phyloP scores from a whole-genome alignment of 2,888 invertebrate species.

The Drosophila engyochracea region DNA sequence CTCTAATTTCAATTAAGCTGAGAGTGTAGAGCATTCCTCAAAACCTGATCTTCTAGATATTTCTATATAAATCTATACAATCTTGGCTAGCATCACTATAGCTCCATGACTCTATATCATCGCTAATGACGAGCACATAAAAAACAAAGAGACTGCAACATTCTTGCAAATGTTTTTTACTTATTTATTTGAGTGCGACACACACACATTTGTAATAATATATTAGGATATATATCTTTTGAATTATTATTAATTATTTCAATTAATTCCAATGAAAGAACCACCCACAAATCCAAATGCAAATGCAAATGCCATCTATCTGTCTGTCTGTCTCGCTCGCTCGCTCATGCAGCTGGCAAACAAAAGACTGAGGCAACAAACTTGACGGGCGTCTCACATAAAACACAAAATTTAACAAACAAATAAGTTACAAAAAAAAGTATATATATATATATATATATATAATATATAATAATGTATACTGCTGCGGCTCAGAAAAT shows the following conservation, averaged over 20 bases:
- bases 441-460: constrained; percentile 1
- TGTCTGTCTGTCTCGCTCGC: constrained; percentile 5
- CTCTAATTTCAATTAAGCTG: neutral
- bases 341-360: constrained; percentile 46
- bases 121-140: neutral
- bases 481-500: neutral
- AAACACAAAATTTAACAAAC: constrained; percentile 11
- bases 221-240: neutral
- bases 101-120: neutral
- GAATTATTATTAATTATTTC: constrained; percentile 43
- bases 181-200: neutral
- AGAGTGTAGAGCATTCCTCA: neutral
- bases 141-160: neutral
- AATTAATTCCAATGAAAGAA: constrained; percentile 10
- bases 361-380: constrained; percentile 81
- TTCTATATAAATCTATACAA: neutral
- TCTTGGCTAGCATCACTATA: neutral
- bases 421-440: constrained; percentile 12
- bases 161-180: neutral
- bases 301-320: constrained; percentile 21
- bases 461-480: neutral
- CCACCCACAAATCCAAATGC: constrained; percentile 56
- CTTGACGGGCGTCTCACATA: constrained; percentile 45
- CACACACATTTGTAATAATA: neutral
- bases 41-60: neutral